Conservation (phyloP, 2,797 vertebrate genomes). For the Malurus leucopterus region DNA sequence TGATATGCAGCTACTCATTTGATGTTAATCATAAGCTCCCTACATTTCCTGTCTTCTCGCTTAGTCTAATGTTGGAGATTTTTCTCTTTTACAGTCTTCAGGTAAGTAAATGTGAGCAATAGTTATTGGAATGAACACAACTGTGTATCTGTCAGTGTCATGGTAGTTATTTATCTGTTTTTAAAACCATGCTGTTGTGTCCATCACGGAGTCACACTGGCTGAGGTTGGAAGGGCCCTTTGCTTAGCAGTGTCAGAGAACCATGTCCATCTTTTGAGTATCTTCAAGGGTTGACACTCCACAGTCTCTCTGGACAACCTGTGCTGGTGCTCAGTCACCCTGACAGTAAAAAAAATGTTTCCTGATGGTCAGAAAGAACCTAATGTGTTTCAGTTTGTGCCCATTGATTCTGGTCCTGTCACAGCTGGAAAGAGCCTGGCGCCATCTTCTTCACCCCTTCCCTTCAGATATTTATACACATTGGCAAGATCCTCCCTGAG, state of each 20-base stretch:
- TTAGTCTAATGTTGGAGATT: not conserved
- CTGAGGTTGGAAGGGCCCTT: not conserved
- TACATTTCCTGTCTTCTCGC: not conserved
- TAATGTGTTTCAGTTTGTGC: not conserved
- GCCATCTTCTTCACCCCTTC: not conserved
- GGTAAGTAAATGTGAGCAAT: not conserved
- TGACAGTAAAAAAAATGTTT: not conserved
- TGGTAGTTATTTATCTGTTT: not conserved
- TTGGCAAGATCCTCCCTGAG: not conserved
- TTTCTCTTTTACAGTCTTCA: not conserved
- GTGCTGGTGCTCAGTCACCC: not conserved
- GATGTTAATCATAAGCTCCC: not conserved
- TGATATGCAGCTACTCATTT: not conserved
- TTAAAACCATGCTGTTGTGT: not conserved
- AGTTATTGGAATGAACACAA: not conserved
- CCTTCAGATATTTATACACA: not conserved
- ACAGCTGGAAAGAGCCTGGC: not conserved
- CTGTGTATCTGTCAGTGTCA: not conserved
- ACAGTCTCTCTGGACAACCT: not conserved
- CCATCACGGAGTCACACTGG: not conserved
- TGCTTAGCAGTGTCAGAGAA: not conserved
- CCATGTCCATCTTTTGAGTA: not conserved
- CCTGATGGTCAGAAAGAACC: not conserved
- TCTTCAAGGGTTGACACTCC: not conserved
- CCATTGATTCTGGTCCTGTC: not conserved